These are phyloP conservation scores for Stigmatopora argus DNA, from an alignment of 2,113 vertebrate genomes.

Conservation along the genomic window DNA sequence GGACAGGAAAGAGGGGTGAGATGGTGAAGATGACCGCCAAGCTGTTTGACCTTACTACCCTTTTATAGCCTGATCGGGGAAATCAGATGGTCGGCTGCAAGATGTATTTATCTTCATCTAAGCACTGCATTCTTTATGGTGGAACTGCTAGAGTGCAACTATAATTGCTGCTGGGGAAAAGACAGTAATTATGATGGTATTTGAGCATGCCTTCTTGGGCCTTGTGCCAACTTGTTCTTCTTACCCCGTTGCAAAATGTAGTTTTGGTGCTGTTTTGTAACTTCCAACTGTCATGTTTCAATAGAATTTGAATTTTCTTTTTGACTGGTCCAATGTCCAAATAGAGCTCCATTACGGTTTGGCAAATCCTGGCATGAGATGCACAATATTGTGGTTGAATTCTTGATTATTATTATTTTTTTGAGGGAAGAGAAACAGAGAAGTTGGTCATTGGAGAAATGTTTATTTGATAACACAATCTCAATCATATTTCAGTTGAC, in stretches of 20 bases:
- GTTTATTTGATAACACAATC: not conserved
- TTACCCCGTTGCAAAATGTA: too few relatives aligned
- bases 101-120: not conserved
- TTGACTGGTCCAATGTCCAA: too few relatives aligned
- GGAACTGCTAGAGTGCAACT: not conserved
- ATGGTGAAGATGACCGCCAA: constrained; percentile 56
- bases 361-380: too few relatives aligned
- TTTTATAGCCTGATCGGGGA: constrained; percentile 7
- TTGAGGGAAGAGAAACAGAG: not conserved
- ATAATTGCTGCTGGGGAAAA: not conserved
- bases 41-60: constrained; percentile 43
- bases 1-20: constrained; percentile 54
- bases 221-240: too few relatives aligned
- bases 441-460: not conserved
- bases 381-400: not conserved
- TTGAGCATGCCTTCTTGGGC: too few relatives aligned
- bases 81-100: not conserved
- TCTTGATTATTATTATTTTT: not conserved
- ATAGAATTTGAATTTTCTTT: too few relatives aligned
- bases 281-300: too few relatives aligned
- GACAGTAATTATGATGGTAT: too few relatives aligned
- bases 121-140: not conserved
- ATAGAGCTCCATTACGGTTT: too few relatives aligned
- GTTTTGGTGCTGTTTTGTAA: too few relatives aligned
- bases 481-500: not conserved